Evolutionary conservation across 2,113 vertebrate genomes (phyloP).

Genomic region (human (Homo sapiens)): DNA sequence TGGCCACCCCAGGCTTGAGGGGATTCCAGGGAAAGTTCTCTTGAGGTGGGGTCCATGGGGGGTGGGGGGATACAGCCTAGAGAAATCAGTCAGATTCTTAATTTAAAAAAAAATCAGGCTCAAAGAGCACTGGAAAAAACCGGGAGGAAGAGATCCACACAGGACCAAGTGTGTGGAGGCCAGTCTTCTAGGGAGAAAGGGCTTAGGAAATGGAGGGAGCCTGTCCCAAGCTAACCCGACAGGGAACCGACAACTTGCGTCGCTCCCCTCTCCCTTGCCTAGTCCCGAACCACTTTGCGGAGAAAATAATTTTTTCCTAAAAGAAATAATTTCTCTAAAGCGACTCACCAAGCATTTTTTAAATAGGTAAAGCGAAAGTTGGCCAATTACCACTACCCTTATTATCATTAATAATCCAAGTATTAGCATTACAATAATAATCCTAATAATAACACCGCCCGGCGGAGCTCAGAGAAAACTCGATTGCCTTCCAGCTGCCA

Average conservation of each 20-base stretch:
- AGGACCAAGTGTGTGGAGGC: neutral
- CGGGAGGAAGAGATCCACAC: neutral
- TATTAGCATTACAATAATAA: constrained; percentile 79
- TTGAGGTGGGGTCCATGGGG: neutral
- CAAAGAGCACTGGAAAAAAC: neutral
- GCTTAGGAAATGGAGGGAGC: neutral
- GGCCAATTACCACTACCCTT: constrained; percentile 67
- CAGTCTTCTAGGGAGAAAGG: neutral
- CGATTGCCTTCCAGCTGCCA: constrained; percentile 74
- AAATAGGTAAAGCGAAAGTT: constrained; percentile 74
- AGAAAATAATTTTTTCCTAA: constrained; percentile 12
- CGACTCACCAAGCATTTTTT: constrained; percentile 13
- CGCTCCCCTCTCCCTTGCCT: neutral
- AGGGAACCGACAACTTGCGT: rapidly evolving
- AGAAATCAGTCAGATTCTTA: neutral
- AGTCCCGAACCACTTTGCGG: neutral
- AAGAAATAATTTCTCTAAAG: constrained; percentile 59
- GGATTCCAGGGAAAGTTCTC: neutral
- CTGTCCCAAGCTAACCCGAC: neutral
- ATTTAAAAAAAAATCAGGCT: neutral
- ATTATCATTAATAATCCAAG: constrained; percentile 74
- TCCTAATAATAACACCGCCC: constrained; percentile 70
- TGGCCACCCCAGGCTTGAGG: neutral
- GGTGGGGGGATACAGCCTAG: neutral
- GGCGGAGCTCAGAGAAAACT: constrained; percentile 54